phyloP scores from a whole-genome alignment of 2,888 invertebrate species.

The Melanostoma mellinum region DNA sequence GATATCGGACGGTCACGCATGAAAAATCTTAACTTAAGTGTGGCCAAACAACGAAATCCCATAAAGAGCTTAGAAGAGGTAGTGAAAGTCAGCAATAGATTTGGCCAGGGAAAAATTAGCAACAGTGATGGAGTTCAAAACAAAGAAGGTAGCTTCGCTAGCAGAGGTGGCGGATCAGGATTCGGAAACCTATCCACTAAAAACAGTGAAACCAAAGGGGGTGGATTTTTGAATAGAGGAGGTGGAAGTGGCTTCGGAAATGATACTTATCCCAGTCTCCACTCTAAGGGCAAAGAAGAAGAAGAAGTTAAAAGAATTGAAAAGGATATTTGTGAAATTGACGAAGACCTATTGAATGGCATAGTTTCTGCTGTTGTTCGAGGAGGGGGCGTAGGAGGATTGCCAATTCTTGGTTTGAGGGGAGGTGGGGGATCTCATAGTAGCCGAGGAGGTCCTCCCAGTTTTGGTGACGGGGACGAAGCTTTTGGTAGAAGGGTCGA shows the following conservation, averaged over 20 bases:
- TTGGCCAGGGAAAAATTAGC: background rate
- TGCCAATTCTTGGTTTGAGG: background rate
- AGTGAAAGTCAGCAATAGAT: too few relatives aligned
- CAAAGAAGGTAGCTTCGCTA: background rate
- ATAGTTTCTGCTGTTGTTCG: conserved; percentile 4
- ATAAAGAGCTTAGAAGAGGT: too few relatives aligned
- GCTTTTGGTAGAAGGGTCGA: conserved; percentile 58
- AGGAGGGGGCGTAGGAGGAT: conserved; percentile 4
- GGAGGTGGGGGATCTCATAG: conserved; percentile 20
- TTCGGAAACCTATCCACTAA: background rate
- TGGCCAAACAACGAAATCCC: background rate
- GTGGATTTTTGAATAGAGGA: conserved; percentile 57
- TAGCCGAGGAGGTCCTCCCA: background rate
- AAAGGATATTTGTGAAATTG: background rate
- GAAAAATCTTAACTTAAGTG: background rate
- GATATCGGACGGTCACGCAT: background rate
- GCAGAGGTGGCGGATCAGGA: conserved; percentile 16
- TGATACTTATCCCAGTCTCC: background rate
- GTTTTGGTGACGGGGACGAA: conserved; percentile 28
- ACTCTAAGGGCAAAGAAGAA: background rate
- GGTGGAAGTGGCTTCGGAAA: conserved; percentile 36
- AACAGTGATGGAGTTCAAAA: background rate
- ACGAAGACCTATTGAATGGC: conserved; percentile 8
- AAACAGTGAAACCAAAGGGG: conserved; percentile 64
- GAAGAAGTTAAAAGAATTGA: background rate